Evolutionary conservation across 2,113 vertebrate species (phyloP), one percentile per base, ranked within the genome.

Genomic region (Eupsittula cactorum): DNA sequence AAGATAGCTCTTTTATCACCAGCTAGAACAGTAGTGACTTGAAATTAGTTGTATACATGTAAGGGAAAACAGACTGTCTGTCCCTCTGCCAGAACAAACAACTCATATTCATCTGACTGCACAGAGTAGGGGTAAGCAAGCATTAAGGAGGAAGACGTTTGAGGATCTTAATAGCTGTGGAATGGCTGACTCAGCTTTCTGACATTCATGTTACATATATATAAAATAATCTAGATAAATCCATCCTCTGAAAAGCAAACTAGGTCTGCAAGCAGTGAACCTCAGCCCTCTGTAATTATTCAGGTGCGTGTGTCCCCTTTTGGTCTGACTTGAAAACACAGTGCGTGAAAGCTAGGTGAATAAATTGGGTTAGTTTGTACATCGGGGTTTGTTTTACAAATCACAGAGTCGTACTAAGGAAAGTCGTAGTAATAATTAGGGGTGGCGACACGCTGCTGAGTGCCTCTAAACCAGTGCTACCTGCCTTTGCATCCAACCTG

Each of bases 21-120:
- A 95, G 71, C 71, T 93, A 96, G 91, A 95, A 96, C 91, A 96
- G 74, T 85, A 89, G 86, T 81, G 88, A 88, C 84, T 97, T 80
- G 82, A 90, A 94, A 96, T 94, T 86, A 94, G 88, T 88, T 96
- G 88, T 92, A 91, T 93, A 91, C 78, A 80, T 65, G 83, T 76
- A 93, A 20, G 39, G 83, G 62, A 95, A 96, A 96, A 94, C 93
- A 97, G 93, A 93, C 95, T 96, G 95, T 52, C 96, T 94, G 92
- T 96, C 88, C 93, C 86, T 93, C 89, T 94, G 93, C 96, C 96
- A 97, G 92, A 96, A 91, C 93, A 94, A 94, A 94, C 96, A 97
- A 84, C 91, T 96, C 96, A 82, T 87, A 78, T 85, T 96, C 88
- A 95, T 94, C 95, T 87, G 91, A 95, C 91, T 94, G 78, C 89